Evolutionary conservation across 2,797 vertebrate species (phyloP).

Genomic region (Danionella dracula): DNA sequence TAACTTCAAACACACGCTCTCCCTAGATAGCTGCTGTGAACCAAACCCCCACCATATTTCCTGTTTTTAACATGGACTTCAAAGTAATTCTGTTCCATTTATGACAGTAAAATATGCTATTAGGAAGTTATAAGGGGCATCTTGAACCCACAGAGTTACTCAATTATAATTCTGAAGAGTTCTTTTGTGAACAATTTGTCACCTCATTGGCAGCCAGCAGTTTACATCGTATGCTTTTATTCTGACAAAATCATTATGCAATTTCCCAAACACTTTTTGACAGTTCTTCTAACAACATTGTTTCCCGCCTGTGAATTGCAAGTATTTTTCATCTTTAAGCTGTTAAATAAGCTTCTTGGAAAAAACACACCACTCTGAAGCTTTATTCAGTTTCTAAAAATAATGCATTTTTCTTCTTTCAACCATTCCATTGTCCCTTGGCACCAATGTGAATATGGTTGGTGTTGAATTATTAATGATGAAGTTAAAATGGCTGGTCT

Average conservation of each 20-base stretch:
- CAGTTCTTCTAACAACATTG: neutral
- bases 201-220: neutral
- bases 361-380: neutral
- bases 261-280: constrained; percentile 11
- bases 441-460: constrained; percentile 7
- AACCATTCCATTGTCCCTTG: constrained; percentile 14
- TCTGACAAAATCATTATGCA: neutral
- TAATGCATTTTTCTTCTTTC: neutral
- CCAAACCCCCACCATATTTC: neutral
- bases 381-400: constrained; percentile 19
- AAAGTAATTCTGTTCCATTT: neutral
- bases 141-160: neutral
- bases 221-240: neutral
- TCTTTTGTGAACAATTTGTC: neutral
- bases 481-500: constrained; percentile 10
- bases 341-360: neutral
- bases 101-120: neutral
- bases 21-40: too few relatives aligned
- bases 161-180: neutral
- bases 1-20: too few relatives aligned
- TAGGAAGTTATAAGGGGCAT: neutral
- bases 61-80: neutral
- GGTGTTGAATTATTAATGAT: constrained; percentile 24
- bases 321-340: neutral
- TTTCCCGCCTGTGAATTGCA: too few relatives aligned